Base-by-base conservation (phyloP, 2,888 invertebrate species). In the Ischnus inquisitorius region DNA sequence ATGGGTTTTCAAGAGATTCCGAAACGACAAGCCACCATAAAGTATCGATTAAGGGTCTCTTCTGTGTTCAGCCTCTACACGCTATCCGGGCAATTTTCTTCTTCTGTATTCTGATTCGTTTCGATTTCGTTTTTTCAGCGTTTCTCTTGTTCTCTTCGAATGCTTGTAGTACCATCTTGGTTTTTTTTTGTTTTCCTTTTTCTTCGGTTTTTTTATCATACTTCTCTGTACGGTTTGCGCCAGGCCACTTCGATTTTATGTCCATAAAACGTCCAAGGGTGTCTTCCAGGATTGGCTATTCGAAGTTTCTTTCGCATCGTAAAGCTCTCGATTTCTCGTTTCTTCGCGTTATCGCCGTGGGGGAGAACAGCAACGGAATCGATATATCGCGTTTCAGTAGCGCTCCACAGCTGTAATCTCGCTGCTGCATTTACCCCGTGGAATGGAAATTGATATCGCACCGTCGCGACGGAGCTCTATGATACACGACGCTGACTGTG, bases 281-380 rank as follows among this genome's bases (percentile, higher is more conserved):
- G 68, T 77, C 77, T 8, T 39, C 54, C 54, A n/a, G 75, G 60
- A 79, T 84, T 69, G 82, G 68, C 65, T 77, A 67, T 57, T 69
- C 6, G 75, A 68, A 82, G 77, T 82, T 86, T 83, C 57, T 22
- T 67, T 69, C 64, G 43, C 46, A 80, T 84, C 85, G 82, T 86
- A 85, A 87, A 87, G 62, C 80, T 84, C 74, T 69, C 60, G 72
- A 67, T 81, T 85, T 85, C 84, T 81, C 67, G 78, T 74, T 82
- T n/a, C 64, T 16, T 41, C 71, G n/a, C 72, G 43, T 62, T 22
- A 25, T 67, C 22, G 34, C 65, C 41, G 28, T 16, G 22, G 22
- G n/a, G 34, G 34, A 34, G 34, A 34, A 8, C 34, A 57, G 19
- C 28, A n/a, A 43, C 72, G 22, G 25, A 79, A 86, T 86, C 81